These are phyloP conservation scores for Ganaspis sp. DNA, from an alignment of 1,140 invertebrate species.

Conservation along the genomic window DNA sequence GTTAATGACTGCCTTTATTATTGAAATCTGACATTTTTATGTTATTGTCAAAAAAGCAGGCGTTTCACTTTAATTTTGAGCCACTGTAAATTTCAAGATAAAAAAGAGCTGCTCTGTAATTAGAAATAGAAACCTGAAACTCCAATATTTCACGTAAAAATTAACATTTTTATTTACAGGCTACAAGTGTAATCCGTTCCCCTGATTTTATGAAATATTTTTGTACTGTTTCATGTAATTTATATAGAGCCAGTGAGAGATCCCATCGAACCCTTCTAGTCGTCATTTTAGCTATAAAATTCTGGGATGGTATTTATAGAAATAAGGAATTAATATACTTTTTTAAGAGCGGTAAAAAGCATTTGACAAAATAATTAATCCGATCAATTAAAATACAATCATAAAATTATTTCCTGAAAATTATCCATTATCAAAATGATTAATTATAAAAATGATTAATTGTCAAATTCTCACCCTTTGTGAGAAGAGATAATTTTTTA, in stretches of 20 bases:
- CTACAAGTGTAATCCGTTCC: background rate
- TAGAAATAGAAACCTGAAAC: background rate
- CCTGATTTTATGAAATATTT: constrained; percentile 20
- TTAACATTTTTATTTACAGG: background rate
- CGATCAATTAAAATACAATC: too few species aligned
- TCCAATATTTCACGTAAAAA: background rate
- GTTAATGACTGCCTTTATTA: too few species aligned
- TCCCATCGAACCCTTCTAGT: constrained; percentile 25
- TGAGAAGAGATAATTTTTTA: too few species aligned
- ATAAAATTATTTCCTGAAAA: too few species aligned
- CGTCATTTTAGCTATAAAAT: constrained; percentile 9
- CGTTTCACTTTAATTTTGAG: too few species aligned
- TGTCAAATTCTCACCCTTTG: too few species aligned
- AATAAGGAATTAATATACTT: background rate
- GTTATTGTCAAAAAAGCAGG: too few species aligned
- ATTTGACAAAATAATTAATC: background rate
- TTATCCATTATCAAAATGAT: too few species aligned
- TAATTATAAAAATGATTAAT: too few species aligned
- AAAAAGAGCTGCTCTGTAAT: background rate
- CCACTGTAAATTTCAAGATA: background rate
- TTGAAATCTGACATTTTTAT: too few species aligned
- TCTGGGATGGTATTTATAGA: background rate
- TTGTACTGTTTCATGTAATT: constrained; percentile 3
- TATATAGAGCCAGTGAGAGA: constrained; percentile 5
- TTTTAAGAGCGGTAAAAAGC: background rate